Conservation (phyloP, 1,140 invertebrate species). For the Heliconius congener region DNA sequence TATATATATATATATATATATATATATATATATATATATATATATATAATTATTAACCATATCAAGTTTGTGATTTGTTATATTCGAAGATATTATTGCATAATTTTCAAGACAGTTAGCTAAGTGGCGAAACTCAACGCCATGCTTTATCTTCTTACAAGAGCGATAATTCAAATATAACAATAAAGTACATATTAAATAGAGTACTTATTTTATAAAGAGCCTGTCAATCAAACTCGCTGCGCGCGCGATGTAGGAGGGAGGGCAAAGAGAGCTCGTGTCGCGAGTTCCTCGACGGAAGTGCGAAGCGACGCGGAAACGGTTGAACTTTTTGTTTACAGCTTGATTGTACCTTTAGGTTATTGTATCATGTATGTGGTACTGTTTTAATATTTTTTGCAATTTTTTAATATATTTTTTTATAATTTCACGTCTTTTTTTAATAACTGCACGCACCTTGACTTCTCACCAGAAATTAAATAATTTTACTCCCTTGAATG, state of each 20-base stretch:
- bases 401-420: no score
- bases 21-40: no score
- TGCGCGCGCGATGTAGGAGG: neutral
- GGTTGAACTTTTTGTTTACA: constrained; percentile 33
- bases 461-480: no score
- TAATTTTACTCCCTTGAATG: no score
- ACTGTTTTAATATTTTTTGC: neutral
- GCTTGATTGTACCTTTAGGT: neutral
- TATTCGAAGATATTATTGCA: neutral
- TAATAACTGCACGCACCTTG: no score
- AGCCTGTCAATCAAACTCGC: neutral
- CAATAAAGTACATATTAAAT: neutral
- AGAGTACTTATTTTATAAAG: neutral
- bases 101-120: neutral
- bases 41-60: neutral
- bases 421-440: no score
- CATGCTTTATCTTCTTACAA: no score
- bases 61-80: neutral
- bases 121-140: neutral
- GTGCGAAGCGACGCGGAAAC: constrained; percentile 46
- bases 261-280: constrained; percentile 15
- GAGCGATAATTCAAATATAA: no score
- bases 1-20: no score
- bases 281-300: constrained; percentile 41
- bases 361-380: constrained; percentile 7